Evolutionary conservation across 2,113 vertebrate genomes (phyloP), one percentile per base, ranked within the genome.

Genomic region (Oryzias melastigma): DNA sequence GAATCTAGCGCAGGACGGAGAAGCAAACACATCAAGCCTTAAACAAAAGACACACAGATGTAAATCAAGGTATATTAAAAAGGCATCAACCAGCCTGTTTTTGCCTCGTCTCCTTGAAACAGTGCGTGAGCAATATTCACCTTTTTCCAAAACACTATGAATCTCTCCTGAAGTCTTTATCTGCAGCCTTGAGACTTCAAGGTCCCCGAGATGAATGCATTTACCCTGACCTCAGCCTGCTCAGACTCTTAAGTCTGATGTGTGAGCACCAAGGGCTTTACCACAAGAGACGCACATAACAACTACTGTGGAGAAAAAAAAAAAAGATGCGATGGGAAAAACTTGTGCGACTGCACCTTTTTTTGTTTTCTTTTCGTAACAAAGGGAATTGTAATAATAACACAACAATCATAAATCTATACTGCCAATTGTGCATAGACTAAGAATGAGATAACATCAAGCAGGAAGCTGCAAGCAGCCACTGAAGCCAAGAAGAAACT

Each of bases 101-200:
- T 15, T 45, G 57, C 64, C 80, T 82, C 45, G 57, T 17, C 52
- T 48, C 52, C 24, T 52, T 16, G 15, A 47, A 62, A 53, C 76
- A 72, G 64, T 73, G 60, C 55, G 55, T 71, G 54, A 68, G 45
- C 61, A 46, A 73, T 61, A 49, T 60, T 58, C 71, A 52, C 50
- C 12, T 14, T 24, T n/a, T 72, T 51, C 52, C 63, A 66, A 50
- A 54, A 63, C 68, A 52, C 44, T 65, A 49, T 69, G 52, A 48
- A 35, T 49, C 75, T 66, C 67, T 57, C 58, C 65, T 40, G 20
- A 76, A 77, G 56, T 43, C 63, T 82, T 88, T 82, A 86, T 88
- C 83, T 85, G 70, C 45, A 75, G 62, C 77, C 75, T 82, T 74
- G 76, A 84, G 71, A 85, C 75, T 81, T 76, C 75, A 85, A 79